These are phyloP conservation scores for Sebastes aleutianus DNA, from an alignment of 2,797 vertebrate genomes.

Conservation along the genomic window DNA sequence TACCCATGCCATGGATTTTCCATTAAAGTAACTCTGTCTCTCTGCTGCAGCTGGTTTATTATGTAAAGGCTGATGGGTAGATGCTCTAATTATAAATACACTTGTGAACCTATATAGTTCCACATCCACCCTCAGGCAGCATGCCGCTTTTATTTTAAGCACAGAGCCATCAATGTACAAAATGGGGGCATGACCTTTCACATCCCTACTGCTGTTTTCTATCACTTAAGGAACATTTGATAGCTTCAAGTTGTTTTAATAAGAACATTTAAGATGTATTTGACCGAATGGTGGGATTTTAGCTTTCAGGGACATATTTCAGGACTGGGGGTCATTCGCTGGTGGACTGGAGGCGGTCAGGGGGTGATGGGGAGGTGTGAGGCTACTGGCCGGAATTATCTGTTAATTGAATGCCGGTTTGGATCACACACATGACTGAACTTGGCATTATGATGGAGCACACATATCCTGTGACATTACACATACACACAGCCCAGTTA, in stretches of 20 bases:
- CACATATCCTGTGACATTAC: background rate
- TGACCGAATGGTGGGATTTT: background rate
- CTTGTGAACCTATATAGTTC: constrained; percentile 13
- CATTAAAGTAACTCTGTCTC: constrained; percentile 9
- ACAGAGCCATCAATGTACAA: constrained; percentile 25
- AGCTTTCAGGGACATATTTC: background rate
- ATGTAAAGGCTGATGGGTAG: constrained; percentile 20
- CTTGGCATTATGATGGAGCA: constrained; percentile 24
- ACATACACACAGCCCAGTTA: background rate
- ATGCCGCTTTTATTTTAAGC: background rate
- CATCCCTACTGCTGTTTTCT: background rate
- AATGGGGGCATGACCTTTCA: background rate
- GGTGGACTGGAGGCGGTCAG: background rate
- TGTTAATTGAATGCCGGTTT: constrained; percentile 79
- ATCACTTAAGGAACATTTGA: background rate
- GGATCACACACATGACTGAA: constrained; percentile 72
- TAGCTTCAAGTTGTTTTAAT: background rate
- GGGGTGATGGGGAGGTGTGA: constrained; percentile 3
- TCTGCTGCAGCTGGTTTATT: constrained; percentile 12
- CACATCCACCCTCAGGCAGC: constrained; percentile 5
- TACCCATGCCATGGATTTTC: constrained; percentile 20
- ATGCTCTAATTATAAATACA: constrained; percentile 32
- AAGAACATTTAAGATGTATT: background rate
- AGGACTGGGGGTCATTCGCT: constrained; percentile 15
- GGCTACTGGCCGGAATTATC: constrained; percentile 40